phyloP scores from a whole-genome alignment of 2,113 vertebrate genomes.

The Callipepla californica region DNA sequence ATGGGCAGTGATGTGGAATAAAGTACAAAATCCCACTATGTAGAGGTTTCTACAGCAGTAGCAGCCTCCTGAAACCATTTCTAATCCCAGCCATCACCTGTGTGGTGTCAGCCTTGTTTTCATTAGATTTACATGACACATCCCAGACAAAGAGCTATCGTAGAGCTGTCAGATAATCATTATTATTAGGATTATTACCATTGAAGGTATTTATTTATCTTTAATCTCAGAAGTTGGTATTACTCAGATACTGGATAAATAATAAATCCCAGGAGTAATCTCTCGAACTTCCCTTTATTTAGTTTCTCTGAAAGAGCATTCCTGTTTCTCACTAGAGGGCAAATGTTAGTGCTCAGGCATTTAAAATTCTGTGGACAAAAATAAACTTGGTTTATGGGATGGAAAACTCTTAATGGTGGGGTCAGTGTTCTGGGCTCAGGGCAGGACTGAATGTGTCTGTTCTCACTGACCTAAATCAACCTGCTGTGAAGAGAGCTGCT shows the following conservation, averaged over 20 bases:
- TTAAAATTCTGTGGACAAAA: constrained; percentile 58
- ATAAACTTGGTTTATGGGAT: constrained; percentile 27
- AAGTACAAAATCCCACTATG: background rate
- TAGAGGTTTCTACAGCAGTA: background rate
- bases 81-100: background rate
- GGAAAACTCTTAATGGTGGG: background rate
- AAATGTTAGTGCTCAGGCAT: constrained; percentile 32
- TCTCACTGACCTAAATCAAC: background rate
- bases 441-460: background rate
- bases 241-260: constrained; percentile 11
- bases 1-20: background rate
- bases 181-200: constrained; percentile 40
- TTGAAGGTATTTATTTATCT: constrained; percentile 32
- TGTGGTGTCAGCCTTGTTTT: background rate
- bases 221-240: constrained; percentile 14
- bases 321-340: constrained; percentile 32
- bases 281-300: constrained; percentile 43
- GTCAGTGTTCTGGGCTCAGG: background rate
- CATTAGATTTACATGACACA: background rate
- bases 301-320: constrained; percentile 39
- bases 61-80: background rate
- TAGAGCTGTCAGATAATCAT: constrained; percentile 15
- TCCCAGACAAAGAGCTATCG: background rate
- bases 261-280: constrained; percentile 15
- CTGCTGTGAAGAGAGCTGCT: background rate